phyloP scores from a whole-genome alignment of 2,888 invertebrate genomes.

The Aphrophora alni region DNA sequence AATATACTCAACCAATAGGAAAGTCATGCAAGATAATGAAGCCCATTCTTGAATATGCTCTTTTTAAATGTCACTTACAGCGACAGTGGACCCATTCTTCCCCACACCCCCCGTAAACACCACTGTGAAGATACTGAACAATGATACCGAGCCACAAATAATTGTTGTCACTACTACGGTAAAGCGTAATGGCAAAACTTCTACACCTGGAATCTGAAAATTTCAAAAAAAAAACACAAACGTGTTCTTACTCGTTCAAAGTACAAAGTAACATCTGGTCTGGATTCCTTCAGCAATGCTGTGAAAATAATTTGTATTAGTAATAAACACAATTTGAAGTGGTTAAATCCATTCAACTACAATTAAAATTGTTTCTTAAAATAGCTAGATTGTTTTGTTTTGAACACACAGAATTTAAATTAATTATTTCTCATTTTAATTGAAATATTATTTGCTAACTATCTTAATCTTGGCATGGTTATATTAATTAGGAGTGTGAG shows the following conservation, averaged over 20 bases:
- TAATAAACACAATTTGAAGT: too few species aligned
- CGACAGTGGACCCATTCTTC: slow-evolving; percentile 98
- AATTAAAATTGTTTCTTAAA: too few species aligned
- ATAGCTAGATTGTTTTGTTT: too few species aligned
- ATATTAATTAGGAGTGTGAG: too few species aligned
- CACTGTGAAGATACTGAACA: slow-evolving; percentile 73
- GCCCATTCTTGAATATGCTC: background rate
- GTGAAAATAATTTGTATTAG: background rate
- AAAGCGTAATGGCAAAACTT: slow-evolving; percentile 69
- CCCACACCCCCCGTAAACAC: slow-evolving; percentile 81
- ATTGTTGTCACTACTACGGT: slow-evolving; percentile 77
- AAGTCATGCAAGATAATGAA: slow-evolving; percentile 13
- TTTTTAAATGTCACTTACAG: slow-evolving; percentile 73
- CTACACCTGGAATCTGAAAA: slow-evolving; percentile 38
- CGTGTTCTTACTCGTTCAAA: background rate
- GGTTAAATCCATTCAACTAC: too few species aligned
- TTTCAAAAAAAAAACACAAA: background rate
- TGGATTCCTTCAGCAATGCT: background rate
- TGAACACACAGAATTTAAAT: too few species aligned
- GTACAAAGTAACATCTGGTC: background rate
- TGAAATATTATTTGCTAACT: too few species aligned
- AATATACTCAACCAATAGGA: background rate
- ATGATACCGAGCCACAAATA: slow-evolving; percentile 72
- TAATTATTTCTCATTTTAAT: too few species aligned
- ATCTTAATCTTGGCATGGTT: too few species aligned